Conservation (phyloP, 1,140 invertebrate genomes). For the Drosophila guanche region DNA sequence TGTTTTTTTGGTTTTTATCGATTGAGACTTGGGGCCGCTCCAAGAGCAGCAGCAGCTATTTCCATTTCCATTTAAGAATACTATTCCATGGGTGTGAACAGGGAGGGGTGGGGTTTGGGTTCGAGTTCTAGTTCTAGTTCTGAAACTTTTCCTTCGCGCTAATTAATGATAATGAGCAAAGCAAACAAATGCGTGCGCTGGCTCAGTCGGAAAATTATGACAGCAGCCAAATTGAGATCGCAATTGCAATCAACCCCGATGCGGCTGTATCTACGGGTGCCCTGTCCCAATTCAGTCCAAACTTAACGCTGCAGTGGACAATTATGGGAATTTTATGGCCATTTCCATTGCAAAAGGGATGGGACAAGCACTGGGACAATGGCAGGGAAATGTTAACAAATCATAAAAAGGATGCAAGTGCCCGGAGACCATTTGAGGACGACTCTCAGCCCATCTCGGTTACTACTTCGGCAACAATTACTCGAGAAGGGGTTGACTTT, state of each 20-base stretch:
- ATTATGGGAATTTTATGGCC: conserved; percentile 78
- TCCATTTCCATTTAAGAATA: background rate
- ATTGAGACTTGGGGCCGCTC: conserved; percentile 23
- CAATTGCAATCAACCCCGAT: conserved; percentile 37
- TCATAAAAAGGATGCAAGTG: conserved; percentile 62
- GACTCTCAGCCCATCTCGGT: conserved; percentile 27
- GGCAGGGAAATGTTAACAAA: conserved; percentile 68
- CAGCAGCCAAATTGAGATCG: conserved; percentile 51
- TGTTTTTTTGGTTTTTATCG: conserved; percentile 50
- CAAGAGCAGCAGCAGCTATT: background rate
- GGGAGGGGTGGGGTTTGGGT: background rate
- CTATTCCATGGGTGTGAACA: conserved; percentile 2
- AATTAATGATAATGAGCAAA: conserved; percentile 73
- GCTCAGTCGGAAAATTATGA: conserved; percentile 51
- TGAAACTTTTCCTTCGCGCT: conserved; percentile 27
- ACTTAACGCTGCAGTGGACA: conserved; percentile 76
- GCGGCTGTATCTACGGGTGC: conserved; percentile 19
- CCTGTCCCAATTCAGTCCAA: conserved; percentile 47
- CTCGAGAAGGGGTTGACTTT: background rate
- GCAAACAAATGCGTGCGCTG: conserved; percentile 55
- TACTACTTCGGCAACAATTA: too few relatives aligned
- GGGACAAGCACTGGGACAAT: conserved; percentile 24
- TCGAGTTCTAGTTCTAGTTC: background rate
- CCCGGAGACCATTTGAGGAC: conserved; percentile 9
- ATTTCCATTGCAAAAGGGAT: conserved; percentile 63